A percentile compares a stretch with the other conserved stretches of the same genome.
Evolutionary conservation across 2,888 invertebrate genomes (phyloP).

Genomic region (Zaprionus lineosus): DNA sequence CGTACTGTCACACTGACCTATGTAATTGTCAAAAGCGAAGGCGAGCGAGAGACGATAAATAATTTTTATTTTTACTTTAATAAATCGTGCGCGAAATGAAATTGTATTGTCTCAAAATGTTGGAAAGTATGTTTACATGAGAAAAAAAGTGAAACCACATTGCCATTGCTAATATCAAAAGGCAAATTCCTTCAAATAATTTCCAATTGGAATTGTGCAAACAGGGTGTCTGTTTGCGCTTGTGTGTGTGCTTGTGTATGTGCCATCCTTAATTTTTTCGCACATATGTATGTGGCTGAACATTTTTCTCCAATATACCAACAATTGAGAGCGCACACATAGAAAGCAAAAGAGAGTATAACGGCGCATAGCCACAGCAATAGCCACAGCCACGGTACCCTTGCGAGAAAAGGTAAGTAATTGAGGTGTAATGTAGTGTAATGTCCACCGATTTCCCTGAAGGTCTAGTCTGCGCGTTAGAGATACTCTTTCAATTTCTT

Average conservation of each 20-base stretch:
- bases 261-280: slow-evolving; percentile 76
- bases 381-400: slow-evolving; percentile 55
- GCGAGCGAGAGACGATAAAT: slow-evolving; percentile 57
- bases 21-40: slow-evolving; percentile 52
- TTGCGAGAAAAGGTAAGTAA: slow-evolving; percentile 65
- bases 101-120: slow-evolving; percentile 63
- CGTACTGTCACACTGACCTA: slow-evolving; percentile 40
- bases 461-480: slow-evolving; percentile 42
- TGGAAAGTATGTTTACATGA: slow-evolving; percentile 70
- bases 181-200: slow-evolving; percentile 41
- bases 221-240: slow-evolving; percentile 66
- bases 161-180: slow-evolving; percentile 40
- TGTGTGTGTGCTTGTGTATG: slow-evolving; percentile 57
- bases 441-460: slow-evolving; percentile 51
- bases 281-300: slow-evolving; percentile 59
- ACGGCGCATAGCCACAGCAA: slow-evolving; percentile 36
- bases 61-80: slow-evolving; percentile 55
- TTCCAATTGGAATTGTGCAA: slow-evolving; percentile 68
- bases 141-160: slow-evolving; percentile 46
- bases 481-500: slow-evolving; percentile 34
- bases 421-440: slow-evolving; percentile 66
- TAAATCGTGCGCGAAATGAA: slow-evolving; percentile 54
- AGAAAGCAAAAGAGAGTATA: slow-evolving; percentile 40
- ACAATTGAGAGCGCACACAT: slow-evolving; percentile 59
- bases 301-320: slow-evolving; percentile 77